phyloP scores from a whole-genome alignment of 2,888 invertebrate genomes.

The Rhagophthalmus giganteus region DNA sequence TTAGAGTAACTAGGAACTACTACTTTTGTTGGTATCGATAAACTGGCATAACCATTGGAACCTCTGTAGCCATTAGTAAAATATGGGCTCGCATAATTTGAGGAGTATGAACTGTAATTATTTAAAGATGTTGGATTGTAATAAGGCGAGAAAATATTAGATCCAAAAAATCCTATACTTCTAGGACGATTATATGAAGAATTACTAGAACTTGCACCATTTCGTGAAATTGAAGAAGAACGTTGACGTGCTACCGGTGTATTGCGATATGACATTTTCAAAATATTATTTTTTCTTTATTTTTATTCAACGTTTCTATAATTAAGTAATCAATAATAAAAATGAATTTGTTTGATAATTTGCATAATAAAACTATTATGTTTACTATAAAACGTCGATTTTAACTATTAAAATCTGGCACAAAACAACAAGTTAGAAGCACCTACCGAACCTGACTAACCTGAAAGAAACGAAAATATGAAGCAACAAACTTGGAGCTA shows the following conservation, averaged over 20 bases:
- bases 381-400: constrained; percentile 6
- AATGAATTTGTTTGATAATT: background rate
- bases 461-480: constrained; percentile 25
- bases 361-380: background rate
- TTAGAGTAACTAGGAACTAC: constrained; percentile 55
- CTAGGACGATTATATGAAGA: constrained; percentile 36
- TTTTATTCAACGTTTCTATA: constrained; percentile 3
- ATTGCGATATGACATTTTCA: constrained; percentile 44
- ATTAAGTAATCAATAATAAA: background rate
- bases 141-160: constrained; percentile 25
- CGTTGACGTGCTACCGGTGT: constrained; percentile 48
- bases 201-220: constrained; percentile 31
- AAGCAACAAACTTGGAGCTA: constrained; percentile 33
- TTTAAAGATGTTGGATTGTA: constrained; percentile 30
- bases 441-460: constrained; percentile 12
- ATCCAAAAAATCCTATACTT: constrained; percentile 32
- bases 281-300: constrained; percentile 1
- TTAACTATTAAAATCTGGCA: constrained; percentile 3
- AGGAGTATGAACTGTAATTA: constrained; percentile 25
- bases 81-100: constrained; percentile 55
- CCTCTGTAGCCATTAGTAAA: constrained; percentile 58
- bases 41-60: constrained; percentile 68
- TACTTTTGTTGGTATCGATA: constrained; percentile 63
- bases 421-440: constrained; percentile 12
- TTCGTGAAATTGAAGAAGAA: constrained; percentile 48